phyloP scores from a whole-genome alignment of 2,113 vertebrate genomes.

The Heliornis fulica region DNA sequence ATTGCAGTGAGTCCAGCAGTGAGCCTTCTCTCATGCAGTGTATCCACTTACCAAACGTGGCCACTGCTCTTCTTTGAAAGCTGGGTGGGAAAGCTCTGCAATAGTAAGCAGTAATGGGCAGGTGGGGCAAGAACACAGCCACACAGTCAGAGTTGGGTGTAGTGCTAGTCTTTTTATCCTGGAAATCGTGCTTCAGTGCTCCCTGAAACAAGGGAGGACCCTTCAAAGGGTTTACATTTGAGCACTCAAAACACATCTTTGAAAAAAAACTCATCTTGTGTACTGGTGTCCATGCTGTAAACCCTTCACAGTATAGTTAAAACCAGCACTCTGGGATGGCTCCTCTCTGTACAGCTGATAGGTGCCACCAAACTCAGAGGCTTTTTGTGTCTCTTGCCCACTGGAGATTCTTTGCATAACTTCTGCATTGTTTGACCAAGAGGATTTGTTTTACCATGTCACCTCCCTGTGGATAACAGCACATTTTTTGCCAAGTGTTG shows the following conservation, averaged over 20 bases:
- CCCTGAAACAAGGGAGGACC: background rate
- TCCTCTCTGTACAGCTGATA: background rate
- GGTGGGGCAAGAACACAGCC: background rate
- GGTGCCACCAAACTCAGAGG: background rate
- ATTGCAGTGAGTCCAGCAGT: background rate
- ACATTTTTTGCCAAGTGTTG: background rate
- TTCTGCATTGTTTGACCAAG: background rate
- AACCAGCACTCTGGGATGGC: background rate
- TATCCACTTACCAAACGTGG: too few relatives aligned
- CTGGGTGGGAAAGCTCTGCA: background rate
- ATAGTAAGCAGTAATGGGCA: background rate
- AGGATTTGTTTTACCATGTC: conserved; percentile 48
- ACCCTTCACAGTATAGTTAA: background rate
- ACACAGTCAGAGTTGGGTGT: background rate
- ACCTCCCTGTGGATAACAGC: conserved; percentile 36
- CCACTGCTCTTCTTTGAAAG: background rate
- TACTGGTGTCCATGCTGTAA: background rate
- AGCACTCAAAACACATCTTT: background rate
- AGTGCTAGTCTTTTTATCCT: background rate
- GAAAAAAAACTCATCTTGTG: background rate
- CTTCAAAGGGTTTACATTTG: background rate
- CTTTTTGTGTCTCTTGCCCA: background rate
- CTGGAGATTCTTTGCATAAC: conserved; percentile 56
- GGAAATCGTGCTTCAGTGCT: background rate
- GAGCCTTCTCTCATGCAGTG: too few relatives aligned